phyloP scores from a whole-genome alignment of 2,888 invertebrate genomes.

The Thymelicus lineola region DNA sequence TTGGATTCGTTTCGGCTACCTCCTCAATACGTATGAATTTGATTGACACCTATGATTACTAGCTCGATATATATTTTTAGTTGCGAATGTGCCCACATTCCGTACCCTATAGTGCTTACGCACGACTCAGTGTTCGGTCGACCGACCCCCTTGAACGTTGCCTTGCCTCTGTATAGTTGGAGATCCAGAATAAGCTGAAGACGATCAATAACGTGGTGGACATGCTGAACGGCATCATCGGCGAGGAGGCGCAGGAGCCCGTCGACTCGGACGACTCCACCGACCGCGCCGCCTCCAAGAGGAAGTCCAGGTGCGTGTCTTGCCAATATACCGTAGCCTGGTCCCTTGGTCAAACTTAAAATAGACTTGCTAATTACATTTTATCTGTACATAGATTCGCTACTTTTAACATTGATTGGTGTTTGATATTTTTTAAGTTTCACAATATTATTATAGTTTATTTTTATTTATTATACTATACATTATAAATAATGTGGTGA shows the following conservation, averaged over 20 bases:
- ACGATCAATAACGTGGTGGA: slow-evolving; percentile 95
- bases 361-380: neutral
- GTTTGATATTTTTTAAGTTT: slow-evolving; percentile 16
- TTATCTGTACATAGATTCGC: neutral
- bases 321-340: slow-evolving; percentile 30
- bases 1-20: slow-evolving; percentile 55
- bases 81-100: slow-evolving; percentile 45
- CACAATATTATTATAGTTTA: slow-evolving; percentile 14
- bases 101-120: slow-evolving; percentile 43
- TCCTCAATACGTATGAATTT: slow-evolving; percentile 14
- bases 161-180: slow-evolving; percentile 83
- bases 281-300: slow-evolving; percentile 59
- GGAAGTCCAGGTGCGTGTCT: slow-evolving; percentile 75
- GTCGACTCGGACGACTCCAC: slow-evolving; percentile 57
- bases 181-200: slow-evolving; percentile 91
- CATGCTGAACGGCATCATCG: slow-evolving; percentile 94
- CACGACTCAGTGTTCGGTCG: slow-evolving; percentile 44
- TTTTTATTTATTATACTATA: neutral
- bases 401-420: neutral
- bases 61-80: slow-evolving; percentile 47
- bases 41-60: slow-evolving; percentile 33
- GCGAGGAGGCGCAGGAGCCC: slow-evolving; percentile 84
- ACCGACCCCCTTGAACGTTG: slow-evolving; percentile 45
- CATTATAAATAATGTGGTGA: slow-evolving; percentile 13
- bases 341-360: slow-evolving; percentile 25